These are phyloP conservation scores for Rhopalosiphum nymphaeae DNA, from an alignment of 2,888 invertebrate species.

Conservation along the genomic window DNA sequence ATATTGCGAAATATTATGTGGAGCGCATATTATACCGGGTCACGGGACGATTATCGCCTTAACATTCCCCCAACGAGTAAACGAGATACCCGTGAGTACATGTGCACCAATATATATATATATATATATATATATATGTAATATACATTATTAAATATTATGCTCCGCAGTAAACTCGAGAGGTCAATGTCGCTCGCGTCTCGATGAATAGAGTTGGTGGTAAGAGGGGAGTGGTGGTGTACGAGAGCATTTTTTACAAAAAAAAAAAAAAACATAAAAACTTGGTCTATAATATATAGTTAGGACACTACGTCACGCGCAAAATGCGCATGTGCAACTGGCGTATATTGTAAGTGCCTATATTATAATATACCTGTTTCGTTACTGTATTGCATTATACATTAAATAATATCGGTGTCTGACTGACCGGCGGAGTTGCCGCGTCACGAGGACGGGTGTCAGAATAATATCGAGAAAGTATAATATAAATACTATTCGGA, in stretches of 20 bases:
- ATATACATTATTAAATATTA: background rate
- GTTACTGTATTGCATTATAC: background rate
- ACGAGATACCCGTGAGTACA: background rate
- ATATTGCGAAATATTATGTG: background rate
- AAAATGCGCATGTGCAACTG: background rate
- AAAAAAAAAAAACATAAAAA: background rate
- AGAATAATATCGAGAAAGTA: conserved; percentile 19
- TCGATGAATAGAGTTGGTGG: background rate
- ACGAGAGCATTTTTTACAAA: background rate
- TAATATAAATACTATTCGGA: background rate
- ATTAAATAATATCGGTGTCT: background rate
- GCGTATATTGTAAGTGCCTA: background rate
- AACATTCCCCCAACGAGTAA: background rate
- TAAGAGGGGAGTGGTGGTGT: background rate
- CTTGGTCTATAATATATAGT: background rate
- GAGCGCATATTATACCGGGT: background rate
- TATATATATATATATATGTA: background rate
- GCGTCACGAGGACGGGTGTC: background rate
- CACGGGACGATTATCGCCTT: conserved; percentile 20
- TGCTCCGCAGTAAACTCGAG: background rate
- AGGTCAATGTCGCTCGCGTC: background rate
- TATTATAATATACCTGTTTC: background rate
- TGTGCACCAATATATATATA: background rate
- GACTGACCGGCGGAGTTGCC: background rate
- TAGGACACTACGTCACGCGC: background rate